phyloP scores from a whole-genome alignment of 2,113 vertebrate genomes.

The Stercorarius parasiticus region DNA sequence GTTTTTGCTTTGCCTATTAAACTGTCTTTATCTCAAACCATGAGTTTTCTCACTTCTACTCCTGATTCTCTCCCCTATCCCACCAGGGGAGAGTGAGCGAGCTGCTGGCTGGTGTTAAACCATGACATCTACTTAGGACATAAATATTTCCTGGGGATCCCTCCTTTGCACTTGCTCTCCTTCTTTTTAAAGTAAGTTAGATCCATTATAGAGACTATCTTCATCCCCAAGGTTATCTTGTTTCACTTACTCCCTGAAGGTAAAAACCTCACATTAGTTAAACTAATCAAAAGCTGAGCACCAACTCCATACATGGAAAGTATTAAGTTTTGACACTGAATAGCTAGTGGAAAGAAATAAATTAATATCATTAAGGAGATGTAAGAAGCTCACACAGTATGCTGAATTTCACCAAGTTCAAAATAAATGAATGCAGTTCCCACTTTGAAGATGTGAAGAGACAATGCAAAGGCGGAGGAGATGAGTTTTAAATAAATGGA shows the following conservation, averaged over 20 bases:
- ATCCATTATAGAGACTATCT: background rate
- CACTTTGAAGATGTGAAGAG: background rate
- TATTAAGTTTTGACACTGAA: background rate
- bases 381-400: background rate
- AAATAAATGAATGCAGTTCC: background rate
- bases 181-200: background rate
- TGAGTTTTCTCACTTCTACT: background rate
- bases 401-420: background rate
- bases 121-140: background rate
- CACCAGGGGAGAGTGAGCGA: background rate
- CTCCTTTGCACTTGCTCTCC: background rate
- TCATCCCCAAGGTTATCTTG: background rate
- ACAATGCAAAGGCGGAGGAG: background rate
- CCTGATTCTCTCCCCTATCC: background rate
- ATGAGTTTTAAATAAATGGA: background rate
- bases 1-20: background rate
- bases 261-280: background rate
- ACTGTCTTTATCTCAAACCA: background rate
- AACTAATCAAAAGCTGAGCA: background rate
- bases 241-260: background rate
- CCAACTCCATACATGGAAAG: fast-evolving
- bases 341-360: background rate
- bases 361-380: background rate
- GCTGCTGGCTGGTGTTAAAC: background rate
- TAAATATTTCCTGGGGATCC: background rate